Conservation (phyloP, 2,113 vertebrate species). For the Charina bottae region DNA sequence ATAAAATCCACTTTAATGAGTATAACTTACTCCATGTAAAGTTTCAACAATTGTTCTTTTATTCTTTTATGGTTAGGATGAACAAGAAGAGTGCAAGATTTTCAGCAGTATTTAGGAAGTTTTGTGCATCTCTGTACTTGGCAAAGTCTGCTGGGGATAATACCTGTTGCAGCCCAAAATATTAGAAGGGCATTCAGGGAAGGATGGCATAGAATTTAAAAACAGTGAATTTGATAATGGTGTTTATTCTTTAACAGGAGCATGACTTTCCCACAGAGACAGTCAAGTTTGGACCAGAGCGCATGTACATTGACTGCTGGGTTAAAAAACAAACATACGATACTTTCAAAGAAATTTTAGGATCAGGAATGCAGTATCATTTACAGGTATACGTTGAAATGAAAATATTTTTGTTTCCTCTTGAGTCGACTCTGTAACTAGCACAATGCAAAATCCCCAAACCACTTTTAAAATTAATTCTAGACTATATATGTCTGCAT, state of each 20-base stretch:
- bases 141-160: background rate
- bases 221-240: background rate
- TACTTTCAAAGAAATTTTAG: conserved; percentile 91
- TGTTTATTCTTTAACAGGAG: conserved; percentile 73
- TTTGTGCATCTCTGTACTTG: background rate
- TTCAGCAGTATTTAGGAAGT: background rate
- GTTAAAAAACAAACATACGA: conserved; percentile 92
- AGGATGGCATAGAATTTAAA: background rate
- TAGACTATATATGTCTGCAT: background rate
- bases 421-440: background rate
- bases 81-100: background rate
- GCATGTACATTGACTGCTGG: conserved; percentile 97
- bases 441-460: background rate
- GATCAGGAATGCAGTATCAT: conserved; percentile 97
- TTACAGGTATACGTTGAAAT: conserved; percentile 81
- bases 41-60: too few relatives aligned
- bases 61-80: too few relatives aligned
- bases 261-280: conserved; percentile 91
- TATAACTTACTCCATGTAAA: too few relatives aligned
- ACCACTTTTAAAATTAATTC: background rate
- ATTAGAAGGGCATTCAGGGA: background rate
- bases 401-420: background rate
- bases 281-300: conserved; percentile 94
- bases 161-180: background rate
- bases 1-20: too few relatives aligned